Evolutionary conservation across 2,888 invertebrate genomes (phyloP), one percentile per base, ranked within the genome.

Genomic region (Leptinotarsa haldemani): DNA sequence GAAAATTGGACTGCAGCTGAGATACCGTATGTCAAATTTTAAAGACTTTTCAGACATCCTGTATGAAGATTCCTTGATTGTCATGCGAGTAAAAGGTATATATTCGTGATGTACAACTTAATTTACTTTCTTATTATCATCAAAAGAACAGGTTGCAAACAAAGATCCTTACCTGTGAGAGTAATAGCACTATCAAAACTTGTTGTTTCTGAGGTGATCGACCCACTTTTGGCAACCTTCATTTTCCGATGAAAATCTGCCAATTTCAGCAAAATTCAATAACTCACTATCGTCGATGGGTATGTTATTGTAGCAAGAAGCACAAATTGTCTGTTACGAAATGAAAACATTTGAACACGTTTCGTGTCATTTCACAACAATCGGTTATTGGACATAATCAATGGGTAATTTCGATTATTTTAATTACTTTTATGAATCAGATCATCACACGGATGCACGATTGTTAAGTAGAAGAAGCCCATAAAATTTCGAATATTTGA

Each of bases 101-200:
- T 40, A 12, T 9, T 40, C 40, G 9, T 40, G 40, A 40, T 0
- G 40, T 9, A 40, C 9, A 40, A 40, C 40, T 40, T 9, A 40
- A 40, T 40, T 9, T 40, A 40, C 40, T 40, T 40, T 40, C 40
- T 40, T 9, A 40, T 40, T 9, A 0, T 40, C 9, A 40, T 9
- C 9, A 40, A 40, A 40, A 12, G 9, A 40, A 2, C 40, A 40
- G 0, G 2, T 18, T 18, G 56, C n/a, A 22, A 16, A 56, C 0
- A 56, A 56, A n/a, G 12, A 56, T n/a, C 4, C 56, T 70, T 68
- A 75, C 75, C 75, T 69, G 75, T 73, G 16, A 73, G 65, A 48
- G 16, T 18, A 3, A 75, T 25, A 40, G 75, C 75, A 18, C 61
- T 61, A 63, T 75, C 75, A 40, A 75, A 75, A 61, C 58, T 64